Percentiles rank a stretch among this genome's conserved stretches.
Evolutionary conservation across 2,888 invertebrate genomes (phyloP).

Genomic region (Gandaritis pyraliata): DNA sequence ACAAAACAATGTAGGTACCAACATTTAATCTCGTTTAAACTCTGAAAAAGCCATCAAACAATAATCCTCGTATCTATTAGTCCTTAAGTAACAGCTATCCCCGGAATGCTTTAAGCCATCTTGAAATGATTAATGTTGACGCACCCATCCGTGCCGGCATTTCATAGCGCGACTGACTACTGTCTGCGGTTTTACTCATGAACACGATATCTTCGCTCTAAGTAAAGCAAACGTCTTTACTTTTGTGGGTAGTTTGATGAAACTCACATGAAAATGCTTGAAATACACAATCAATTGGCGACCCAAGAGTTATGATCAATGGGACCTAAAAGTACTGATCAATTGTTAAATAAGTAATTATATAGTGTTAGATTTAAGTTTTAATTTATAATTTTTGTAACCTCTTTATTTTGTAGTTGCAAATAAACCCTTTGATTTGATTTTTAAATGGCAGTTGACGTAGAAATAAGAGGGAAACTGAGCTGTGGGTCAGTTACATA

Average conservation of each 20-base stretch:
- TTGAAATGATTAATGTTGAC: constrained; percentile 49
- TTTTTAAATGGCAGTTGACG: too few species aligned
- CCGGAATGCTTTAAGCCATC: constrained; percentile 36
- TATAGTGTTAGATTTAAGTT: too few species aligned
- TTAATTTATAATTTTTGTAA: too few species aligned
- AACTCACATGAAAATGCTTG: too few species aligned
- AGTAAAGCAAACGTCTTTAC: background rate
- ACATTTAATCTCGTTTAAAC: constrained; percentile 10
- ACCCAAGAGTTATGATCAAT: too few species aligned
- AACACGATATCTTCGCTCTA: background rate
- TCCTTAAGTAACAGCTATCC: constrained; percentile 40
- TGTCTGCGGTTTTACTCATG: constrained; percentile 16
- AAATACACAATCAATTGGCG: too few species aligned
- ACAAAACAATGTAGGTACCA: background rate
- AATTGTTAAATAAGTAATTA: too few species aligned
- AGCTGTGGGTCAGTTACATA: too few species aligned
- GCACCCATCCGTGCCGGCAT: constrained; percentile 47
- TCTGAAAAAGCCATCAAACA: constrained; percentile 33
- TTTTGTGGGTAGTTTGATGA: background rate
- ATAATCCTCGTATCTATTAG: constrained; percentile 41
- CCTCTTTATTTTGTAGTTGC: too few species aligned
- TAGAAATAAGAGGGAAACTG: too few species aligned
- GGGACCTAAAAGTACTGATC: too few species aligned
- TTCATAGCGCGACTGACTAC: constrained; percentile 43
- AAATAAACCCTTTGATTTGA: too few species aligned